phyloP scores from a whole-genome alignment of 2,113 vertebrate genomes.

The Petroica traversi region DNA sequence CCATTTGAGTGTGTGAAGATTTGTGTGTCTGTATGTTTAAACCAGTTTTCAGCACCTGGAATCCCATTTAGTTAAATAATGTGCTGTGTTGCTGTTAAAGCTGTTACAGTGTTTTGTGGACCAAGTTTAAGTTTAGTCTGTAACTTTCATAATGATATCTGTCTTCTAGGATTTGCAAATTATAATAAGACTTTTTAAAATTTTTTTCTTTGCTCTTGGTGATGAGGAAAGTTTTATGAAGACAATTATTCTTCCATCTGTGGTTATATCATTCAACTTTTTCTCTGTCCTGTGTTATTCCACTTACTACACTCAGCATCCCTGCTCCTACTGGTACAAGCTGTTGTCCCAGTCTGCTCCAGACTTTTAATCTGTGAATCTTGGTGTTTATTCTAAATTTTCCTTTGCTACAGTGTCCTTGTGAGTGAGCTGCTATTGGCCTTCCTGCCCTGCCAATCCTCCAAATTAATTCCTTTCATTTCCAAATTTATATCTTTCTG shows the following conservation, averaged over 20 bases:
- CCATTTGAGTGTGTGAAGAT: not conserved
- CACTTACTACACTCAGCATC: not conserved
- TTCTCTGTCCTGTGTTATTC: not conserved
- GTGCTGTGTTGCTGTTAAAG: not conserved
- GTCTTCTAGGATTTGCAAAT: not conserved
- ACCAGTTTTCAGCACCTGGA: not conserved
- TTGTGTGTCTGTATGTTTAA: not conserved
- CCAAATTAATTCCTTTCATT: not conserved
- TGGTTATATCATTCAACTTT: not conserved
- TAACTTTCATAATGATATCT: not conserved
- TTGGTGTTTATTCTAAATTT: not conserved
- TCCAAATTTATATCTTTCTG: not conserved
- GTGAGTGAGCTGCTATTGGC: not conserved
- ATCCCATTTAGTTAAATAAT: not conserved
- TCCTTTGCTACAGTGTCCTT: not conserved
- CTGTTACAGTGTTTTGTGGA: not conserved
- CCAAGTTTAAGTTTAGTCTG: not conserved
- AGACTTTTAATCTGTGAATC: not conserved
- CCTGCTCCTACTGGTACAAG: constrained; percentile 41
- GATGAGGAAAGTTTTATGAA: not conserved
- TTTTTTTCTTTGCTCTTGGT: not conserved
- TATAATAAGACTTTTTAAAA: not conserved
- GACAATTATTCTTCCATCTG: not conserved
- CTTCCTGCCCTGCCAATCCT: not conserved
- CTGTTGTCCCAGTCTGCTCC: constrained; percentile 45